Conservation (phyloP, 2,113 vertebrate genomes). For the Tachuris rubrigastra region DNA sequence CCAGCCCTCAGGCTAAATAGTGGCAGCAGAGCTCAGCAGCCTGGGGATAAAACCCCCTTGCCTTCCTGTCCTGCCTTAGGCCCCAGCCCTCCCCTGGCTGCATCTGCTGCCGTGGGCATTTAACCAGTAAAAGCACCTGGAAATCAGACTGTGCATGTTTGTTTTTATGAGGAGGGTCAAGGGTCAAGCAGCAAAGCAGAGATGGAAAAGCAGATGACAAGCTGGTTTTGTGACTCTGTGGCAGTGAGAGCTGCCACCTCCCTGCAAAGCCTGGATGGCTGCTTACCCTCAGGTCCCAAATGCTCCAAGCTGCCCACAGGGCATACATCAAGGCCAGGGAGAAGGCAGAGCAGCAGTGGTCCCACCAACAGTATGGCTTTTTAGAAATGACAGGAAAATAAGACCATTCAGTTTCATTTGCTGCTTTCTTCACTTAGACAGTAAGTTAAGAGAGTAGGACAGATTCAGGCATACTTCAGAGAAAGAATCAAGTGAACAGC, state of each 20-base stretch:
- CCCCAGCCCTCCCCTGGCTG: background rate
- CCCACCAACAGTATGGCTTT: background rate
- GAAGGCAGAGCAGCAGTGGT: background rate
- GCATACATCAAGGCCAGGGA: rapidly evolving
- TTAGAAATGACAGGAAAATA: background rate
- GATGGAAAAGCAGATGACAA: background rate
- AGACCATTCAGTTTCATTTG: background rate
- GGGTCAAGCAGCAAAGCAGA: slow-evolving; percentile 1
- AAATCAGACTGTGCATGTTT: background rate
- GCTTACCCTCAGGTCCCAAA: background rate
- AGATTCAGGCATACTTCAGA: background rate
- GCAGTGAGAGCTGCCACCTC: background rate
- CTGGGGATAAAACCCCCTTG: background rate
- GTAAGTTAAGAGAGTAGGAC: background rate
- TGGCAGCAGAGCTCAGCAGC: rapidly evolving
- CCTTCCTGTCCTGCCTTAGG: background rate
- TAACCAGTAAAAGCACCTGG: slow-evolving; percentile 18
- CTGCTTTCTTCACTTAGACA: background rate
- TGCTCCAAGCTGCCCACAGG: background rate
- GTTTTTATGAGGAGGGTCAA: background rate
- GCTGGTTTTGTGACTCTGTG: background rate
- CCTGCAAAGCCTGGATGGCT: rapidly evolving
- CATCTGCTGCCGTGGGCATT: background rate
- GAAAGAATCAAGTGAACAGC: rapidly evolving
- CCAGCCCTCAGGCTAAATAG: background rate